These are phyloP conservation scores for Peromyscus leucopus DNA, from an alignment of 2,113 vertebrate genomes.

Conservation along the genomic window DNA sequence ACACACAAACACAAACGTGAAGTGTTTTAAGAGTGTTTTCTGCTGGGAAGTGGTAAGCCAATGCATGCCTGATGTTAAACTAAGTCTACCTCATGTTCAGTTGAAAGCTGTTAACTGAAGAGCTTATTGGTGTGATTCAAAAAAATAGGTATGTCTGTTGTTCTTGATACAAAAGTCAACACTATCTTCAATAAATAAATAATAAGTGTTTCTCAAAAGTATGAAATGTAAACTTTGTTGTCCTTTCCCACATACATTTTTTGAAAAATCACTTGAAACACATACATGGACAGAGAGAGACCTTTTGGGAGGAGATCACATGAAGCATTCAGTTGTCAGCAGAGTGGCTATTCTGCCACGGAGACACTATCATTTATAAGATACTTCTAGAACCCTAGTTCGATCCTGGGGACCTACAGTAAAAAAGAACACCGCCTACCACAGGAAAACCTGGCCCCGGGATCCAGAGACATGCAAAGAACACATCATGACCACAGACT, in stretches of 20 bases:
- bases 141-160: conserved; percentile 89
- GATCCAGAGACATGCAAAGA: conserved; percentile 84
- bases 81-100: conserved; percentile 79
- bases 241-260: conserved; percentile 81
- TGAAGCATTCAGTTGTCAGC: conserved; percentile 76
- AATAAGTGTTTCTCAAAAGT: conserved; percentile 88
- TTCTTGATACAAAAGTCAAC: conserved; percentile 90
- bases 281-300: conserved; percentile 80
- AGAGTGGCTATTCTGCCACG: not conserved
- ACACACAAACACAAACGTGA: conserved; percentile 84
- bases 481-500: conserved; percentile 73
- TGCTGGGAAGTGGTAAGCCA: conserved; percentile 84
- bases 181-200: conserved; percentile 91
- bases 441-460: conserved; percentile 79
- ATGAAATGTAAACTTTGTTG: conserved; percentile 92
- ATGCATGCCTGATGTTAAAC: conserved; percentile 80
- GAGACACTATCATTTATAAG: conserved; percentile 72
- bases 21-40: conserved; percentile 78
- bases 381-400: conserved; percentile 81
- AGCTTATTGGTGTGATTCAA: conserved; percentile 84
- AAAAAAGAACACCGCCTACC: conserved; percentile 70
- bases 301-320: conserved; percentile 59
- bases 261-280: conserved; percentile 78
- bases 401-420: conserved; percentile 79
- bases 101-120: conserved; percentile 86